These are phyloP conservation scores for Wasmannia auropunctata DNA, from an alignment of 1,140 invertebrate genomes.

Conservation along the genomic window DNA sequence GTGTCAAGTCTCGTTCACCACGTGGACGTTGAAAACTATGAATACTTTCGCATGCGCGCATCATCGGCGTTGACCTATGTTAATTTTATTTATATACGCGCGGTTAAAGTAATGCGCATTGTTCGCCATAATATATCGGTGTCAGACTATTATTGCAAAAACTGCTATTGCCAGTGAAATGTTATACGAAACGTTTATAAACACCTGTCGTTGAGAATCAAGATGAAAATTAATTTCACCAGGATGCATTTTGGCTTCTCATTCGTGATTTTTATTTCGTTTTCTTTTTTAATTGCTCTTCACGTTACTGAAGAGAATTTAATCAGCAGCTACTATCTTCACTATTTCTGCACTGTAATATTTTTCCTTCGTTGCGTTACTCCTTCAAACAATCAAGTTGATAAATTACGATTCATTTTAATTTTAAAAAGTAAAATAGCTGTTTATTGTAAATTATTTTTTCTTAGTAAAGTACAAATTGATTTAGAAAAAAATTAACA, in stretches of 20 bases:
- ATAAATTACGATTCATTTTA: not conserved
- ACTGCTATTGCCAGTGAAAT: not conserved
- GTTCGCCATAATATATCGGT: not conserved
- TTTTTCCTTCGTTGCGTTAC: not conserved
- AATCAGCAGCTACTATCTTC: not conserved
- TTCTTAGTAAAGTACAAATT: not conserved
- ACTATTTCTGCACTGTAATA: not conserved
- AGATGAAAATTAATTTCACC: not conserved
- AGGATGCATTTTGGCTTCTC: not conserved
- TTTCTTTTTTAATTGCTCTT: not conserved
- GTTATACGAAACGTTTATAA: not conserved
- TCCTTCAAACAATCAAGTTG: not conserved
- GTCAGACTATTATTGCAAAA: conserved; percentile 5
- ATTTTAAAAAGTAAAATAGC: not conserved
- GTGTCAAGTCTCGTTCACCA: conserved; percentile 65
- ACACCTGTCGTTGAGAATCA: not conserved
- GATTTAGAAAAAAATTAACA: not conserved
- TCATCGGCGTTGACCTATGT: conserved; percentile 27
- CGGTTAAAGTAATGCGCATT: not conserved
- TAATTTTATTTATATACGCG: conserved; percentile 1
- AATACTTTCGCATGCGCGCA: conserved; percentile 16
- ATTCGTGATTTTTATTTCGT: not conserved
- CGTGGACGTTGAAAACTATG: conserved; percentile 51
- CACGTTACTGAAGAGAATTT: not conserved
- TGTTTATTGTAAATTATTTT: not conserved